Evolutionary conservation across 2,888 invertebrate genomes (phyloP), one percentile per base, ranked within the genome.

Genomic region (Ypsolopha scabrella): DNA sequence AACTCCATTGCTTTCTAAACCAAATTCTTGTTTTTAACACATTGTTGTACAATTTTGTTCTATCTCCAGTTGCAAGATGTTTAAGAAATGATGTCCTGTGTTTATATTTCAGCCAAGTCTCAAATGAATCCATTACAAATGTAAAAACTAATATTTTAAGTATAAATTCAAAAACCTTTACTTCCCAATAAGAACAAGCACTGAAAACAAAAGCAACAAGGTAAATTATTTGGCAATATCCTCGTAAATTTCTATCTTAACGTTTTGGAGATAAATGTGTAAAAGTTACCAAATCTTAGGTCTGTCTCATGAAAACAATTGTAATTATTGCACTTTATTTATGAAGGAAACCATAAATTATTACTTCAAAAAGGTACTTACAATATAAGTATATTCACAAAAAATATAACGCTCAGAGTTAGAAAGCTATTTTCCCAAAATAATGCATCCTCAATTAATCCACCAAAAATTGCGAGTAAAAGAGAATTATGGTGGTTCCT

Each of bases 381-480:
- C 85, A 79, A 65, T 61, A 79, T 75, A 53, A 79, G 50, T 41
- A 75, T 35, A 64, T 79, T 73, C 53, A 77, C 54, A 60, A 74
- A 55, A 54, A 69, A 59, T 56, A 80, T 71, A 62, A 78, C 79
- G 50, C 70, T 60, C 50, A 80, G 59, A 55, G 85, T 77, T 38
- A 79, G 55, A 80, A 80, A 83, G 63, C 70, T 65, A 60, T 72
- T 75, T 60, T 68, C 78, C 85, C 85, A 86, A 67, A 81, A 74
- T 60, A 86, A 67, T 61, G 80, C 64, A 69, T 85, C 79, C 68
- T 86, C 81, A 64, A 83, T 65, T 61, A 77, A 53, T 56, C 74
- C 75, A 62, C 74, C 63, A 60, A 75, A 68, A 56, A 70, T 66
- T 52, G 66, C 58, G 52, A 79, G 54, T 57, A 82, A 55, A 53